Conservation (phyloP, 2,113 vertebrate species). For the Equus quagga region DNA sequence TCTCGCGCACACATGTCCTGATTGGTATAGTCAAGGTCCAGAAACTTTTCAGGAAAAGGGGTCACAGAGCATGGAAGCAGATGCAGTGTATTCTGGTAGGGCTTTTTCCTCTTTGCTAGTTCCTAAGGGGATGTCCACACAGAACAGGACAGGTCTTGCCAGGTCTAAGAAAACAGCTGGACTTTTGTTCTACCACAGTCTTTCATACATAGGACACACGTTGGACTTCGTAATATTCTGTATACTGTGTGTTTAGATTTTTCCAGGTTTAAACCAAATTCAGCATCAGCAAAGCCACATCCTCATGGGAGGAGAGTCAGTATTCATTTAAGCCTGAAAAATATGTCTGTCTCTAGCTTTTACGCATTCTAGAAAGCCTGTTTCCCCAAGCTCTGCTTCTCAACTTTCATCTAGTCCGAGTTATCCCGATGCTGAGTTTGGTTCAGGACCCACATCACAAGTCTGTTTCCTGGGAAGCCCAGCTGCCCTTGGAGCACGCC, state of each 20-base stretch:
- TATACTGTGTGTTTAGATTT: background rate
- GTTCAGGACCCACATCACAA: background rate
- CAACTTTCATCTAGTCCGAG: background rate
- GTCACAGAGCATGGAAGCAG: background rate
- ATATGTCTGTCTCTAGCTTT: background rate
- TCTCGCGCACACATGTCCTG: background rate
- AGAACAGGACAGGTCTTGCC: background rate
- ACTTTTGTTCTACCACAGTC: background rate
- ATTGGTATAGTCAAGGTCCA: background rate
- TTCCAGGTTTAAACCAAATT: background rate
- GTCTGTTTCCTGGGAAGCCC: background rate
- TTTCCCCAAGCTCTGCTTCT: background rate
- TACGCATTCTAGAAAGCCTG: background rate
- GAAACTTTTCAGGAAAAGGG: background rate
- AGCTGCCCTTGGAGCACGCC: background rate
- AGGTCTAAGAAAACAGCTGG: background rate
- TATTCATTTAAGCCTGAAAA: background rate
- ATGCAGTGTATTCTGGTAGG: background rate
- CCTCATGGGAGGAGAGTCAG: background rate
- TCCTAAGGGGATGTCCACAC: background rate
- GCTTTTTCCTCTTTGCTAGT: background rate
- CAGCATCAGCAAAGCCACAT: background rate
- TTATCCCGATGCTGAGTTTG: background rate
- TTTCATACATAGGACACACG: background rate
- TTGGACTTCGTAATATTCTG: background rate